Base-by-base conservation (phyloP, 2,888 invertebrate genomes). In the Agonopterix arenella region DNA sequence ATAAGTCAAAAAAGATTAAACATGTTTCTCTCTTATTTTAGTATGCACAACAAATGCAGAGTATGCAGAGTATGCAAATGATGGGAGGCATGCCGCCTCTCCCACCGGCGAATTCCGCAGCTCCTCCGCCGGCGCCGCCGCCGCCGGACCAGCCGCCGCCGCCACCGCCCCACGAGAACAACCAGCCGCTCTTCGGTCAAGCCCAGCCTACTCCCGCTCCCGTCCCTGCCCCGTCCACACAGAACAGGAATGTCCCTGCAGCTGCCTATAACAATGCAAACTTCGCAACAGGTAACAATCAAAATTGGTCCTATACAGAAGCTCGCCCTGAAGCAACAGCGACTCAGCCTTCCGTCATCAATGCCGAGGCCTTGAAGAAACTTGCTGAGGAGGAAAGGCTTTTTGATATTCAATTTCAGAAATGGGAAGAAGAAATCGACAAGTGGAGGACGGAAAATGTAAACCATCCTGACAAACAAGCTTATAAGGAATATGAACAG, bases 391-490 rank as follows among this genome's bases (percentile, higher is more conserved):
- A 96, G 64, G 96, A 97, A 78, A 93, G 93, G 74, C 93, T 93
- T 52, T 98, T 98, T 82, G 96, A 96, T 71, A 93, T 93, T 55
- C 96, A 97, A 76, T 97, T 97, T 74, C 92, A 93, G 65, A 94
- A 96, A 69, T 98, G 97, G 97, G 97, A 97, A 80, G 92, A 95
- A 60, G 96, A 97, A 75, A 97, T 97, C 76, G 93, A 95, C 66
- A 94, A 94, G 64, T 98, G 98, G 98, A 96, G 95, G 73, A 92
- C 93, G 56, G 95, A 97, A 68, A 98, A 98, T 85, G 94, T 93
- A 38, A 95, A 96, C 77, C 97, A 97, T 85, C 97, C 97, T 0
- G 97, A 97, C 75, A 95, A 94, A 78, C 93, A 93, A 79, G 95
- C 95, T 61, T 96, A 96, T 70, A 91, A 91, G 62, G 93, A 95